A percentile compares a stretch with the other conserved stretches of the same genome.
Evolutionary conservation across 2,797 vertebrate genomes (phyloP).

Genomic region (Gymnopithys bicolor): DNA sequence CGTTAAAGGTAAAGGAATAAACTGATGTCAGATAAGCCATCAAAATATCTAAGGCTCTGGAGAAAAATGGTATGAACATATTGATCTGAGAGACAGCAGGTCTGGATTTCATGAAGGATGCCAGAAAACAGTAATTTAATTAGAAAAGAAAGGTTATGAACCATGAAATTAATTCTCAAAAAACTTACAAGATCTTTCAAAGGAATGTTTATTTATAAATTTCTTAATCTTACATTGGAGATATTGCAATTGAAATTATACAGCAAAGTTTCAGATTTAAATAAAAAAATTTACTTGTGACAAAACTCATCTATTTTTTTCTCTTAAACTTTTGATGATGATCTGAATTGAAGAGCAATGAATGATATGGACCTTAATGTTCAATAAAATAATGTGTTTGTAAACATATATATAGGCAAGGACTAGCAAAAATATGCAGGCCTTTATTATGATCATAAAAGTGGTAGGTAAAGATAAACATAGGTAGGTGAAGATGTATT

Average conservation of each 20-base stretch:
- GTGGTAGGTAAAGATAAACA: background rate
- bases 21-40: background rate
- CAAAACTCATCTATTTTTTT: background rate
- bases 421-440: background rate
- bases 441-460: background rate
- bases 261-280: background rate
- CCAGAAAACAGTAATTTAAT: background rate
- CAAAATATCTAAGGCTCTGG: background rate
- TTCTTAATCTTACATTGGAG: background rate
- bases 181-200: background rate
- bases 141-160: background rate
- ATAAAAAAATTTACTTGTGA: background rate
- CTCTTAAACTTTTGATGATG: background rate
- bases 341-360: background rate
- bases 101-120: background rate
- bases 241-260: background rate
- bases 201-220: background rate
- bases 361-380: background rate
- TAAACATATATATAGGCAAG: background rate
- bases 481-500: background rate
- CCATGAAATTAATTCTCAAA: background rate
- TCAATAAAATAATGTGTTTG: background rate
- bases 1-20: background rate
- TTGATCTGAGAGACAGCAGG: background rate
- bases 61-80: background rate